Evolutionary conservation across 1,140 invertebrate genomes (phyloP).

Genomic region (Octopus sinensis): DNA sequence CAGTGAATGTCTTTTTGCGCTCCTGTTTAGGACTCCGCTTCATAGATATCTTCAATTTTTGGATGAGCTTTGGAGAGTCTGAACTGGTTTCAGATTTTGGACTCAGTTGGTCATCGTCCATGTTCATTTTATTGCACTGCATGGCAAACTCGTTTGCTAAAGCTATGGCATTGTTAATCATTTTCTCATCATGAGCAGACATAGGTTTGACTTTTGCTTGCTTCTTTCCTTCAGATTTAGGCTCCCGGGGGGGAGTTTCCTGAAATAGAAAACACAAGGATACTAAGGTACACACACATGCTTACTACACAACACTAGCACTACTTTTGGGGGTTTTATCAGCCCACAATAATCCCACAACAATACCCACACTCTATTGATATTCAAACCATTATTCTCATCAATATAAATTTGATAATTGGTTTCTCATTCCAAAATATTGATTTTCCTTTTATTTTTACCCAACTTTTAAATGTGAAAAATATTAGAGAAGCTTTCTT

Average conservation of each 20-base stretch:
- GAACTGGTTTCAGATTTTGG: slow-evolving; percentile 46
- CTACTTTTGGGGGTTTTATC: too few relatives aligned
- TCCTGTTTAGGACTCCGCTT: slow-evolving; percentile 48
- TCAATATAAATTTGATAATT: too few relatives aligned
- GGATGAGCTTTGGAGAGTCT: slow-evolving; percentile 69
- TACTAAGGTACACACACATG: too few relatives aligned
- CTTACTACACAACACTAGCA: too few relatives aligned
- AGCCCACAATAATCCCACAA: too few relatives aligned
- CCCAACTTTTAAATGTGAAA: neutral
- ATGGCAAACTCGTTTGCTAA: slow-evolving; percentile 85
- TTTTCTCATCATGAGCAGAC: slow-evolving; percentile 87
- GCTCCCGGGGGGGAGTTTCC: slow-evolving; percentile 6
- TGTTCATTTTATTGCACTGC: slow-evolving; percentile 28
- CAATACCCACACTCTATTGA: too few relatives aligned
- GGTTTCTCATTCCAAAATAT: too few relatives aligned
- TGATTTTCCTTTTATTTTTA: neutral
- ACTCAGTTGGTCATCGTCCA: slow-evolving; percentile 15
- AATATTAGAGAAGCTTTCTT: neutral
- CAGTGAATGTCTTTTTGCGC: slow-evolving; percentile 59
- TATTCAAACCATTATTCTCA: too few relatives aligned
- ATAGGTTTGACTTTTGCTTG: slow-evolving; percentile 76
- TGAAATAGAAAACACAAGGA: slow-evolving; percentile 12
- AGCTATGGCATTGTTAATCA: slow-evolving; percentile 89
- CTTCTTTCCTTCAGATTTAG: slow-evolving; percentile 38
- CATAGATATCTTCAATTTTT: slow-evolving; percentile 76